These are phyloP conservation scores for Camponotus floridanus DNA, from an alignment of 1,140 invertebrate species.

Conservation along the genomic window DNA sequence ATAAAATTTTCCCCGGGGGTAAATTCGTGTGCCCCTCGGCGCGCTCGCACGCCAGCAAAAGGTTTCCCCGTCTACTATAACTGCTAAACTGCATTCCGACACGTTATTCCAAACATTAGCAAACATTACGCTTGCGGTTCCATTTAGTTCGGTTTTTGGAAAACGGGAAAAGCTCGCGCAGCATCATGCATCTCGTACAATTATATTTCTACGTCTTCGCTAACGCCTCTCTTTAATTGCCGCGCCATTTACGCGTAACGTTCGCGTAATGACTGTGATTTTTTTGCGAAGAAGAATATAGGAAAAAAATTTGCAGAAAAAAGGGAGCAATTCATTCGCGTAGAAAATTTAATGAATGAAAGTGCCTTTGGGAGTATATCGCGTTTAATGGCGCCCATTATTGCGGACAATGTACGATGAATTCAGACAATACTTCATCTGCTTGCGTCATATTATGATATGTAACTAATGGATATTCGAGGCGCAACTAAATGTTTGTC, in stretches of 20 bases:
- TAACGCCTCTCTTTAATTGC: not conserved
- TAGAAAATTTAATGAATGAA: not conserved
- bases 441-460: constrained; percentile 9
- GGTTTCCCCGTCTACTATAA: constrained; percentile 17
- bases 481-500: not conserved
- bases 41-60: not conserved
- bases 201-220: not conserved
- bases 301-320: not conserved
- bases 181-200: not conserved
- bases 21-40: constrained; percentile 23
- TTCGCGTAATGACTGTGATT: not conserved
- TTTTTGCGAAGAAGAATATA: no score
- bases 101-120: constrained; percentile 49
- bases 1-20: constrained; percentile 49
- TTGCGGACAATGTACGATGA: not conserved
- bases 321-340: not conserved
- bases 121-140: constrained; percentile 21
- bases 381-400: not conserved
- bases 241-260: not conserved
- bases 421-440: not conserved
- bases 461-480: constrained; percentile 14
- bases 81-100: constrained; percentile 43
- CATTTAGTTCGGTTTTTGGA: constrained; percentile 30
- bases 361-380: not conserved
- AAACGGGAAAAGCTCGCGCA: constrained; percentile 1